Base-by-base conservation (phyloP, 2,888 invertebrate species). In the Blastobasis lacticolella region DNA sequence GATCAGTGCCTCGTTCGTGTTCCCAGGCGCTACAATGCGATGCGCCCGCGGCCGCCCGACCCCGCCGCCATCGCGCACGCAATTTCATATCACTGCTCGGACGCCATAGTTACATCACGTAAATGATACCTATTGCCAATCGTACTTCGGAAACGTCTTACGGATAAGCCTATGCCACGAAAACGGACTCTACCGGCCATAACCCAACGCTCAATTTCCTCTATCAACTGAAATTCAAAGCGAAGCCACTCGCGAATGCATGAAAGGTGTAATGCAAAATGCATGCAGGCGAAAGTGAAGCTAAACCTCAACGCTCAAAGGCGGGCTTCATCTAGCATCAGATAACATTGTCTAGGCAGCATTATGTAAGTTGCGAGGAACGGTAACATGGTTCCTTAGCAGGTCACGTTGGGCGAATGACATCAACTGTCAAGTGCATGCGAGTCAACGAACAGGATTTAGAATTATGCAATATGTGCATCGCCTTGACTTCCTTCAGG, bases 401-500 rank as follows among this genome's bases (percentile, higher is more conserved):
- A 81, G 87, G 83, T 86, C 86, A 80, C 78, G 77, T 71, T 77
- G 74, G 75, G 78, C 79, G 73, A 78, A 81, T 85, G 83, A 81
- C 85, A 85, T 82, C 82, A 81, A 74, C 75, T 79, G 82, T 83
- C 86, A 85, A 87, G 81, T 83, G 79, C 81, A 82, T 38, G 49
- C 71, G 67, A 83, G 85, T 83, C 81, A 80, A 80, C 75, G 81
- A 81, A 81, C 86, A 86, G 85, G 83, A 84, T 81, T 76, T 67
- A 64, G 62, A 66, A 81, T 86, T 81, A 87, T 85, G 78, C 85
- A 78, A 67, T 75, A 69, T 75, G 79, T 73, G 78, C 72, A 57
- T 57, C 81, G 76, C 81, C 81, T 81, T 85, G 83, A 81, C 78
- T 83, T 78, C 80, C 78, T 75, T 74, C 66, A 67, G 67, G 67